phyloP scores from a whole-genome alignment of 2,888 invertebrate species.

The Nephrotoma guestfalica region DNA sequence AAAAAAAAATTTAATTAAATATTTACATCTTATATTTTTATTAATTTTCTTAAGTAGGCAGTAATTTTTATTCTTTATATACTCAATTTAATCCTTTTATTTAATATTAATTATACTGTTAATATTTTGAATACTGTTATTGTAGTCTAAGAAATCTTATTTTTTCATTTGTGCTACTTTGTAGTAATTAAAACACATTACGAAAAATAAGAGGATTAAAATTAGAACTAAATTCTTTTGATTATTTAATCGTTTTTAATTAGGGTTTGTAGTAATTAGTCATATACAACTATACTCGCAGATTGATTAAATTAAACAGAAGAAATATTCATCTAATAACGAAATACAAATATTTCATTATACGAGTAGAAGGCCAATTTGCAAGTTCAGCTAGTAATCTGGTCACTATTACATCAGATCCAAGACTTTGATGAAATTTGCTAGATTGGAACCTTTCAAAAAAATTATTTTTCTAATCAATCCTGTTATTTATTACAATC shows the following conservation, averaged over 20 bases:
- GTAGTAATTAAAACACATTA: not conserved
- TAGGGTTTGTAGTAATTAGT: not conserved
- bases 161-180: not conserved
- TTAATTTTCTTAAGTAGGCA: not conserved
- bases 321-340: too few species aligned
- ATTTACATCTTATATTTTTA: not conserved
- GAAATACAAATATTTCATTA: too few species aligned
- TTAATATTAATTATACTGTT: not conserved
- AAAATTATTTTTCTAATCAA: too few species aligned
- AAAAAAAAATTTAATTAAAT: not conserved
- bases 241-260: not conserved
- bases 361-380: too few species aligned
- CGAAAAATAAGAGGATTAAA: not conserved
- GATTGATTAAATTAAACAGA: too few species aligned
- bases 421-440: too few species aligned
- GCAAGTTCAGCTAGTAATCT: too few species aligned
- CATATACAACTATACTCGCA: too few species aligned
- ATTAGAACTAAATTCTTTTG: not conserved
- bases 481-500: too few species aligned
- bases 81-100: not conserved
- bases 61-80: not conserved
- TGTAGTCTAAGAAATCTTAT: not conserved
- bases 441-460: too few species aligned
- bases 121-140: not conserved
- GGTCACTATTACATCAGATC: too few species aligned